Base-by-base conservation (phyloP, 2,113 vertebrate species). In the Boulengeromyrus knoepffleri region DNA sequence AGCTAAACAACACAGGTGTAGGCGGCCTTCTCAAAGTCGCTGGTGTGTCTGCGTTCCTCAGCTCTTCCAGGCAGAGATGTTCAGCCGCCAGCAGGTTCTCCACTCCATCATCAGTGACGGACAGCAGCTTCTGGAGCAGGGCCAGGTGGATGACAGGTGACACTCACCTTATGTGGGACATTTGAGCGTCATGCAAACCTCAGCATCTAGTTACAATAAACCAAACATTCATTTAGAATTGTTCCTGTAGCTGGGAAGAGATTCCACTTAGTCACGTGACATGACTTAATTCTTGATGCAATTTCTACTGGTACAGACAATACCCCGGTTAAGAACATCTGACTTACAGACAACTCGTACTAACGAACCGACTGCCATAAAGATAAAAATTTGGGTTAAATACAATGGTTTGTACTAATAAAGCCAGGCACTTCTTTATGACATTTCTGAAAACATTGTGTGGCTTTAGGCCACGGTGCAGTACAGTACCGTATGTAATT, bases 11-110 rank as follows among this genome's bases (percentile, higher is more conserved):
- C 39, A 83, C 77, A 83, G 36, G 77, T 39, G 0, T 17, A 12
- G 53, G 36, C 10, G 7, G n/a, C 45, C 21, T 27, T 46, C 45
- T 27, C 21, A 39, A 31, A 12, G 31, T 45, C 12, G 5, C 70
- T 24, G 10, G 17, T 50, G 17, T 8, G 19, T 88, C 27, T 88
- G 66, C 1, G 21, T 83, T 8, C 39, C 15, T 88, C 92, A 99
- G 99, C 94, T 99, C 74, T 99, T 99, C 95, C 98, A 99, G 95
- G 97, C 98, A 0, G 99, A 99, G 96, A 99, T 99, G 98, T 99
- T 99, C 95, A 99, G 98, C 90, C 97, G 98, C 66, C 99, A 99
- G 93, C 99, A 99, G 96, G 98, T 99, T 94, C 96, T 99, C 83
- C 98, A 99, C 94, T 99, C 98, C 0, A 99, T 99, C 92, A 98